Evolutionary conservation across 2,888 invertebrate species (phyloP).

Genomic region (Clistopyga incitator): DNA sequence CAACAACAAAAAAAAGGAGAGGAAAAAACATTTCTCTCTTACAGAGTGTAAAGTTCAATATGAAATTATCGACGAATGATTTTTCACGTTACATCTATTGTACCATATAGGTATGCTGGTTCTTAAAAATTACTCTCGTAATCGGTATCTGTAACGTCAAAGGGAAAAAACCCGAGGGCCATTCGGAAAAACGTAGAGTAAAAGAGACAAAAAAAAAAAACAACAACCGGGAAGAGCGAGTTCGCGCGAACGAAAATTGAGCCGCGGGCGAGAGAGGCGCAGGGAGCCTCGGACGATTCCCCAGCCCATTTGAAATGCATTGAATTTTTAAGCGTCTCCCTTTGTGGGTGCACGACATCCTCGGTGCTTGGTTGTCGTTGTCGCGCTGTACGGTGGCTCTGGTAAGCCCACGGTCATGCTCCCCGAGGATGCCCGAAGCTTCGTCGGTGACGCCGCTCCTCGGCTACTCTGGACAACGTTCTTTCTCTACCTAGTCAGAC

Average conservation of each 20-base stretch:
- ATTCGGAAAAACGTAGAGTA: slow-evolving; percentile 1
- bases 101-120: not conserved
- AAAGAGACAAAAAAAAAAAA: slow-evolving; percentile 17
- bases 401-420: slow-evolving; percentile 63
- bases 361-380: slow-evolving; percentile 60
- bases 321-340: slow-evolving; percentile 82
- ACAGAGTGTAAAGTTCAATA: not conserved
- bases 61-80: not conserved
- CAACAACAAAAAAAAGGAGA: not conserved
- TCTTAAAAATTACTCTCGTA: slow-evolving; percentile 16
- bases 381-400: slow-evolving; percentile 58
- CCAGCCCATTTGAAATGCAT: slow-evolving; percentile 83
- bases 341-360: slow-evolving; percentile 72
- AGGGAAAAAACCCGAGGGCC: slow-evolving; percentile 5
- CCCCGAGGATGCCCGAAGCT: slow-evolving; percentile 47
- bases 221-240: slow-evolving; percentile 49
- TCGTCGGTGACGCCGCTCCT: slow-evolving; percentile 17
- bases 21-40: not conserved
- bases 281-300: slow-evolving; percentile 76
- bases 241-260: slow-evolving; percentile 72
- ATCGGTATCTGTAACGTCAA: slow-evolving; percentile 28
- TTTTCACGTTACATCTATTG: not conserved
- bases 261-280: slow-evolving; percentile 73
- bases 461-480: slow-evolving; percentile 25
- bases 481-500: slow-evolving; percentile 40